A percentile compares a stretch with the other conserved stretches of the same genome.
These are phyloP conservation scores for Propithecus perrieri DNA, from an alignment of 2,797 vertebrate species.

Conservation along the genomic window DNA sequence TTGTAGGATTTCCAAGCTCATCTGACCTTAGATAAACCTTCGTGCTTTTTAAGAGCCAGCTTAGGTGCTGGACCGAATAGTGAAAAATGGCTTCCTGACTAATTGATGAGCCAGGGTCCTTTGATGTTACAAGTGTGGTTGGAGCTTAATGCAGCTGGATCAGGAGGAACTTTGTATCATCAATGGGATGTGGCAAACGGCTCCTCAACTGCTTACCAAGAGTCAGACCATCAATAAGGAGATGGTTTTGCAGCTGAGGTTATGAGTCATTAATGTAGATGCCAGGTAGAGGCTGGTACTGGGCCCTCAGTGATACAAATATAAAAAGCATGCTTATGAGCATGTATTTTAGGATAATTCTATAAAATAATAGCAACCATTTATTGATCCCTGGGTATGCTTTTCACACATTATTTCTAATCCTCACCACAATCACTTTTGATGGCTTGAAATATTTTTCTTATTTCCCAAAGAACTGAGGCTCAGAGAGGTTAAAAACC, in stretches of 20 bases:
- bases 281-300: not conserved
- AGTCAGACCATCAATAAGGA: not conserved
- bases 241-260: conserved; percentile 21
- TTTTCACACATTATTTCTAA: not conserved
- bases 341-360: not conserved
- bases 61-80: not conserved
- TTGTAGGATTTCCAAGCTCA: conserved; percentile 36
- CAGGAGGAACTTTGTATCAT: not conserved
- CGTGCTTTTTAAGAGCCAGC: conserved; percentile 21
- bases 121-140: conserved; percentile 25
- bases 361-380: not conserved
- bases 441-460: not conserved
- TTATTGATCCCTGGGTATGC: not conserved
- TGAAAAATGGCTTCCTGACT: conserved; percentile 53
- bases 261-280: conserved; percentile 35
- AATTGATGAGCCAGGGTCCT: conserved; percentile 24
- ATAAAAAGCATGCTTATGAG: not conserved
- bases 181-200: not conserved
- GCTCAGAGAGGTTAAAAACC: not conserved
- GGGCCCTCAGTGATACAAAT: not conserved
- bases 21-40: conserved; percentile 72
- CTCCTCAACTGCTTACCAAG: not conserved
- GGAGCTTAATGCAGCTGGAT: not conserved
- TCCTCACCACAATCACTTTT: not conserved
- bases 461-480: not conserved